phyloP scores from a whole-genome alignment of 2,888 invertebrate genomes.

The Mystacides longicornis region DNA sequence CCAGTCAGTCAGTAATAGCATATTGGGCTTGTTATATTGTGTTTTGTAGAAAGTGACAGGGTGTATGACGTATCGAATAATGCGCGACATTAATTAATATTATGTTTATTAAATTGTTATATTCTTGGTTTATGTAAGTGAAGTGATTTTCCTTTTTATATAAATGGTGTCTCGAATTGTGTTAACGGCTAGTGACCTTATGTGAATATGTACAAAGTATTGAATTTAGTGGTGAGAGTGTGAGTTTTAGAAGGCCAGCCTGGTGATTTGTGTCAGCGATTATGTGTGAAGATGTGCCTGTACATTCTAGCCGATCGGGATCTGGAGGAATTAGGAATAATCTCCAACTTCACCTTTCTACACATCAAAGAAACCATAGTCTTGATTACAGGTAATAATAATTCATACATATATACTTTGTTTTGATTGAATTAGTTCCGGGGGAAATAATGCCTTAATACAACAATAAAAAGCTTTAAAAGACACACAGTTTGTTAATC shows the following conservation, averaged over 20 bases:
- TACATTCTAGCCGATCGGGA: conserved; percentile 41
- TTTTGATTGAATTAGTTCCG: too few species aligned
- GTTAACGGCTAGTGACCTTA: background rate
- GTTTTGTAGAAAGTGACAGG: background rate
- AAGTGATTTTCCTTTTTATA: background rate
- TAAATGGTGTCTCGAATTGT: background rate
- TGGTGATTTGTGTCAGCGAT: conserved; percentile 33
- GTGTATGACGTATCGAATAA: conserved; percentile 7
- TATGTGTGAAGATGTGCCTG: conserved; percentile 51
- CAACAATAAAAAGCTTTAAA: too few species aligned
- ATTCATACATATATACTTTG: too few species aligned
- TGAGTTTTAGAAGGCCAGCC: background rate
- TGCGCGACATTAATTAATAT: conserved; percentile 17
- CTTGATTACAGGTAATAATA: conserved; percentile 71
- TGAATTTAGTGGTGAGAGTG: background rate
- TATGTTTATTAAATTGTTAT: background rate
- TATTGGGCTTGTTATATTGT: background rate
- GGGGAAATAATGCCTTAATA: too few species aligned
- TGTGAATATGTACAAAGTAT: background rate
- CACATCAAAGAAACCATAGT: conserved; percentile 82
- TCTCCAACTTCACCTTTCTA: conserved; percentile 31
- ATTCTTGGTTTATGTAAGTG: background rate
- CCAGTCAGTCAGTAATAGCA: background rate
- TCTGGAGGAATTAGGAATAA: conserved; percentile 33
- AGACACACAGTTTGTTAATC: too few species aligned